These are phyloP conservation scores for Anhinga rufa DNA, from an alignment of 2,113 vertebrate species.

Conservation along the genomic window DNA sequence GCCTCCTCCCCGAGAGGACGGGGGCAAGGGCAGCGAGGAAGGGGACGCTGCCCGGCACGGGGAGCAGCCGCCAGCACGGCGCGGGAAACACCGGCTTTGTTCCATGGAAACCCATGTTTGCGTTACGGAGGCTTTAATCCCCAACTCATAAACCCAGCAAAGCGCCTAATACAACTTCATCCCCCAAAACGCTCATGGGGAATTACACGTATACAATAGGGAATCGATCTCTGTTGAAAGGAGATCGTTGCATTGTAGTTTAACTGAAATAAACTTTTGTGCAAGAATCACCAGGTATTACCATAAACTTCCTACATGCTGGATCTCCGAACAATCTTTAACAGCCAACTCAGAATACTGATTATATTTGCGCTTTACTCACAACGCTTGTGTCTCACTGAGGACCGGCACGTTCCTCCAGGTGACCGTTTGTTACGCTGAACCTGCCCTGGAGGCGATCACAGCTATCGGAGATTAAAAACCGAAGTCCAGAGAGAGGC, in stretches of 20 bases:
- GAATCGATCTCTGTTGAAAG: background rate
- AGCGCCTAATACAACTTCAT: background rate
- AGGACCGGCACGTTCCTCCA: background rate
- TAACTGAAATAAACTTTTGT: background rate
- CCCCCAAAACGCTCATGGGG: fast-evolving
- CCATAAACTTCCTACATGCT: background rate
- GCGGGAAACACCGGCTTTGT: background rate
- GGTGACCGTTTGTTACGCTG: background rate
- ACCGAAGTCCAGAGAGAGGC: background rate
- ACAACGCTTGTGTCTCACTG: background rate
- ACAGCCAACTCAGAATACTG: background rate
- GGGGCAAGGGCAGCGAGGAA: background rate
- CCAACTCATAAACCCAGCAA: background rate
- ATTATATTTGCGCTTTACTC: background rate
- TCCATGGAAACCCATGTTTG: background rate
- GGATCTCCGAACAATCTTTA: background rate
- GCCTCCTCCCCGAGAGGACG: fast-evolving
- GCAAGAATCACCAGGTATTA: background rate
- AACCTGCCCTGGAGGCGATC: background rate
- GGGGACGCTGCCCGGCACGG: background rate
- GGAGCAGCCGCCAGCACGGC: background rate
- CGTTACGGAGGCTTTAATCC: fast-evolving
- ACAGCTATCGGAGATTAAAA: background rate
- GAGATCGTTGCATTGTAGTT: fast-evolving
- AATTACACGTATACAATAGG: background rate